Evolutionary conservation across 1,140 invertebrate species (phyloP).

Genomic region (Eciton burchellii): DNA sequence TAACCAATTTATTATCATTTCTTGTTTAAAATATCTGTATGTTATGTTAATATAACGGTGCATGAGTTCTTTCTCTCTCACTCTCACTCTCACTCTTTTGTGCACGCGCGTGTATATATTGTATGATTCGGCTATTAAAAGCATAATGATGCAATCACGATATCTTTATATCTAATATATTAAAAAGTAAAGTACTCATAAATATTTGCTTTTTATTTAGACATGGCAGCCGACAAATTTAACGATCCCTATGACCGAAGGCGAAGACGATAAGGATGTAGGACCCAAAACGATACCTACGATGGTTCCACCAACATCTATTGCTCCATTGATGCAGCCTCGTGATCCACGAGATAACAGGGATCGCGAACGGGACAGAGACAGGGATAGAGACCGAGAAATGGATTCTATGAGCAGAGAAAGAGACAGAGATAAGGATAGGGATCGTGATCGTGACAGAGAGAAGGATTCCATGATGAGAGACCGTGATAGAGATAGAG

Average conservation of each 20-base stretch:
- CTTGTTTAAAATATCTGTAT: no score
- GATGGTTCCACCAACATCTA: constrained; percentile 82
- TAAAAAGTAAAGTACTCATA: background rate
- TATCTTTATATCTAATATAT: background rate
- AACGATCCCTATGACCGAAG: constrained; percentile 82
- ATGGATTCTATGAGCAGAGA: constrained; percentile 77
- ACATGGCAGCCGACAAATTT: constrained; percentile 83
- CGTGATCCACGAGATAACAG: constrained; percentile 83
- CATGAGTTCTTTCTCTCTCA: no score
- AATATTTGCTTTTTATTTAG: constrained; percentile 64
- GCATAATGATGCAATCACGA: no score
- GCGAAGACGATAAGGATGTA: constrained; percentile 82
- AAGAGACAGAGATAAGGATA: constrained; percentile 79
- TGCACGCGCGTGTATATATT: no score
- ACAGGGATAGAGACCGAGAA: constrained; percentile 81
- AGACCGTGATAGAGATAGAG: constrained; percentile 82
- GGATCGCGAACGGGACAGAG: constrained; percentile 81
- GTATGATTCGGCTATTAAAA: no score
- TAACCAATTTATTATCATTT: no score
- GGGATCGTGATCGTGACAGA: constrained; percentile 82
- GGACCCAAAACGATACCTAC: constrained; percentile 83
- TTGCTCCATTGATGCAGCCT: constrained; percentile 80
- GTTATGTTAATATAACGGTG: no score
- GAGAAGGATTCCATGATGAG: constrained; percentile 83
- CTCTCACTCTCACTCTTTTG: no score